Conservation (phyloP, 2,113 vertebrate genomes). For the Rhombomys opimus region DNA sequence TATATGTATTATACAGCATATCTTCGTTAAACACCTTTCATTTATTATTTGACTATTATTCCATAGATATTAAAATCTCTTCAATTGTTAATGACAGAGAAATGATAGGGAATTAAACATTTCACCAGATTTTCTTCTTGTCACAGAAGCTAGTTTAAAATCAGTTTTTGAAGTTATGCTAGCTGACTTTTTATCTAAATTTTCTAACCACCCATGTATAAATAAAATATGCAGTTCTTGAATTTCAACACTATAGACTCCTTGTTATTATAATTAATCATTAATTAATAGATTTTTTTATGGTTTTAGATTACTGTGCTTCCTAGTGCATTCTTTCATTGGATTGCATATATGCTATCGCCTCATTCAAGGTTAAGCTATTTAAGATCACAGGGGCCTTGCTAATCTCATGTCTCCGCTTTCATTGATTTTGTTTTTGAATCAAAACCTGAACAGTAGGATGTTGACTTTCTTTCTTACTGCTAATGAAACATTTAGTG, state of each 20-base stretch:
- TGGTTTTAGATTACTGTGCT: not conserved
- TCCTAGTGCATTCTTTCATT: not conserved
- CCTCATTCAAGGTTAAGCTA: not conserved
- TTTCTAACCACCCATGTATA: not conserved
- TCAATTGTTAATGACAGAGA: not conserved
- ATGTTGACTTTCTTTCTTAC: not conserved
- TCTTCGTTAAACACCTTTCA: not conserved
- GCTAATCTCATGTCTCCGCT: not conserved
- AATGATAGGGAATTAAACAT: not conserved
- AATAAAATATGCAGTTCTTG: not conserved
- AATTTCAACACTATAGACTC: not conserved
- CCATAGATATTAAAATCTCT: not conserved
- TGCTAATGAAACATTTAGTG: not conserved
- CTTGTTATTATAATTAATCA: not conserved
- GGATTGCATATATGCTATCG: not conserved
- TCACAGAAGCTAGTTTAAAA: not conserved
- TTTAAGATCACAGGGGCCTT: not conserved
- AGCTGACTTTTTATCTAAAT: not conserved
- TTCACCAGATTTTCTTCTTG: not conserved
- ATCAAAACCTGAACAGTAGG: not conserved
- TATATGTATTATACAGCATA: not conserved
- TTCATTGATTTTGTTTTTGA: slow-evolving; percentile 12
- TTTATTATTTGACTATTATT: not conserved
- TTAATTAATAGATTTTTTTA: not conserved
- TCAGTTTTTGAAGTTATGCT: not conserved